Conservation (phyloP, 2,113 vertebrate genomes). For the Amazona guildingii region DNA sequence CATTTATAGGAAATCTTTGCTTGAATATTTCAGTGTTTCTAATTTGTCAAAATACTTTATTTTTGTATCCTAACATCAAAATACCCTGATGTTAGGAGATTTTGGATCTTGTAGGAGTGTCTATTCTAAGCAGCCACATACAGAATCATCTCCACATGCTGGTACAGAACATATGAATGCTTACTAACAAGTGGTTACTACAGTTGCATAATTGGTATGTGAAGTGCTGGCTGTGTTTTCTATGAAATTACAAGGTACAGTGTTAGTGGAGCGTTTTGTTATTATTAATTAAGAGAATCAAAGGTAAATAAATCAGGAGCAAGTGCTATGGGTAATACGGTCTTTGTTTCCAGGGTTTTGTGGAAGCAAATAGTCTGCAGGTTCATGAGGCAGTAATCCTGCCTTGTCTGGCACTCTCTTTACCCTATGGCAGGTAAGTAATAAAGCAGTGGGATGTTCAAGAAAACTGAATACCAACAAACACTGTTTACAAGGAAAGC, state of each 20-base stretch:
- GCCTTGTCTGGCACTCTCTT: not conserved
- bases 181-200: slow-evolving; percentile 87
- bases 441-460: not conserved
- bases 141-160: slow-evolving; percentile 85
- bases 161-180: slow-evolving; percentile 88
- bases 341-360: not conserved
- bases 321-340: not conserved
- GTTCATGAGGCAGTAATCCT: not conserved
- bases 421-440: not conserved
- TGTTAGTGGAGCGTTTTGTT: not conserved
- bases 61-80: slow-evolving; percentile 73
- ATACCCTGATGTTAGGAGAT: slow-evolving; percentile 85
- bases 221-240: slow-evolving; percentile 88
- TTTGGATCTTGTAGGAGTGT: slow-evolving; percentile 86
- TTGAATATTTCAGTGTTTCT: not conserved
- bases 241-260: slow-evolving; percentile 86
- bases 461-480: not conserved
- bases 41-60: not conserved
- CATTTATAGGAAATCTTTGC: not conserved
- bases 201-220: slow-evolving; percentile 82
- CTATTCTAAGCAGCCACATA: slow-evolving; percentile 83
- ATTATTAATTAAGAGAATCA: not conserved
- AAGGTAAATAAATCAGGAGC: slow-evolving; percentile 3
- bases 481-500: not conserved
- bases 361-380: not conserved